Percentiles rank a stretch among this genome's conserved stretches.
phyloP scores from a whole-genome alignment of 2,113 vertebrate species.

The Paedocypris sp. region DNA sequence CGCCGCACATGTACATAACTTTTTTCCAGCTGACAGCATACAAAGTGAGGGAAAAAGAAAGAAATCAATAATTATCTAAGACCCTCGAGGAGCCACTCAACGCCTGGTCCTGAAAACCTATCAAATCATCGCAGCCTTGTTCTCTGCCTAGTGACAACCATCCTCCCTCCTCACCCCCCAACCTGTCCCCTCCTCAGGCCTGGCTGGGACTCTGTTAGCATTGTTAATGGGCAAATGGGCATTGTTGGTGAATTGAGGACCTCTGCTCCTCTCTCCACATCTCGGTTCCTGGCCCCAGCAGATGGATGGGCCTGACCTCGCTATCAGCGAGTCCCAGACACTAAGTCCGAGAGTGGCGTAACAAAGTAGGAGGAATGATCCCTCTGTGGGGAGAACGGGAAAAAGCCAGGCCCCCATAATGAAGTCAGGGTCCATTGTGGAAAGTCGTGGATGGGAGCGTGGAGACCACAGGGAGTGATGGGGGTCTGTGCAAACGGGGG shows the following conservation, averaged over 20 bases:
- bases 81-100: slow-evolving; percentile 49
- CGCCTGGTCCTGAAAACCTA: slow-evolving; percentile 53
- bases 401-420: slow-evolving; percentile 49
- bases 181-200: slow-evolving; percentile 37
- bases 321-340: slow-evolving; percentile 64
- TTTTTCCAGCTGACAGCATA: slow-evolving; percentile 44
- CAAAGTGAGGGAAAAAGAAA: not conserved
- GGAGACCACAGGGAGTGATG: slow-evolving; percentile 46
- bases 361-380: slow-evolving; percentile 69
- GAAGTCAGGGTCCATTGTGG: slow-evolving; percentile 54
- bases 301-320: slow-evolving; percentile 64
- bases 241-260: slow-evolving; percentile 70
- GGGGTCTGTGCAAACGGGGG: slow-evolving; percentile 17
- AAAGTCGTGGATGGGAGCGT: slow-evolving; percentile 54
- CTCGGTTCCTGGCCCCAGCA: slow-evolving; percentile 48
- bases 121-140: slow-evolving; percentile 50
- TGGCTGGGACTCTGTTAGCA: slow-evolving; percentile 53
- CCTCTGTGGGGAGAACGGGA: slow-evolving; percentile 45
- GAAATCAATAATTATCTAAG: slow-evolving; percentile 54
- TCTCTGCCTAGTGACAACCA: slow-evolving; percentile 63
- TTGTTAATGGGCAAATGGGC: slow-evolving; percentile 67
- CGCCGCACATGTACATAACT: slow-evolving; percentile 43
- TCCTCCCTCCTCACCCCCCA: slow-evolving; percentile 32
- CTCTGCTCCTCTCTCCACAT: slow-evolving; percentile 58
- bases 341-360: slow-evolving; percentile 56